Evolutionary conservation across 1,140 invertebrate species (phyloP), one percentile per base, ranked within the genome.

Genomic region (Lucilia cuprina): DNA sequence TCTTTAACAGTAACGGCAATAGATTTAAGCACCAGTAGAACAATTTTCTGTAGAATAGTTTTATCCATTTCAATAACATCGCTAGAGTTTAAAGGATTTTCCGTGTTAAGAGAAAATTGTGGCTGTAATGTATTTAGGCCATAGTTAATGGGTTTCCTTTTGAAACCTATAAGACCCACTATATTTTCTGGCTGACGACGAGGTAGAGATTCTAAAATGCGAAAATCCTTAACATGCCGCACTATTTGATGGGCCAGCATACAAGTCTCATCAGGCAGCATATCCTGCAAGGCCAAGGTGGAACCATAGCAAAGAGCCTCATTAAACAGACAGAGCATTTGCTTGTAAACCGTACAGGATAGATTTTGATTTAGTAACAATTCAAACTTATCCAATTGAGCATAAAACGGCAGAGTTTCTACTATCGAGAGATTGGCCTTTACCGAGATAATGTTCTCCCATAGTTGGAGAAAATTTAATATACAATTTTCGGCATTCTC

Each of bases 391-490:
- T 97, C 96, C 84, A 97, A 91, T 87, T 97, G 94, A 21, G 95
- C 94, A 91, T 97, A 97, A 90, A 97, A 98, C 5, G 96, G 95
- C 88, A 97, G 96, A 4, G 96, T 97, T 88, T 97, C 96, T 84
- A 96, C 95, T 13, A 97, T 94, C 25, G 96, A 97, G 30, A 98
- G 92, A 92, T 97, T 97, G 14, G 96, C 96, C 91, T 96, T 97
- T 0, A 97, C 96, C 74, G 96, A 97, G 88, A 98, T 97, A n/a
- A 96, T 96, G 85, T 96, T 95, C 88, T 97, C 96, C 96, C 96
- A 97, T 12, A 97, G 91, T 83, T 95, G 94, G 74, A 97, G 93
- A 89, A 97, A 97, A 30, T 96, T 96, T 55, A 97, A 92, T 75
- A 97, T 93, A 90, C 94, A 94, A 85, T 94, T 94, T 92, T 93